phyloP scores from a whole-genome alignment of 2,797 vertebrate species.

The Lophius americanus region DNA sequence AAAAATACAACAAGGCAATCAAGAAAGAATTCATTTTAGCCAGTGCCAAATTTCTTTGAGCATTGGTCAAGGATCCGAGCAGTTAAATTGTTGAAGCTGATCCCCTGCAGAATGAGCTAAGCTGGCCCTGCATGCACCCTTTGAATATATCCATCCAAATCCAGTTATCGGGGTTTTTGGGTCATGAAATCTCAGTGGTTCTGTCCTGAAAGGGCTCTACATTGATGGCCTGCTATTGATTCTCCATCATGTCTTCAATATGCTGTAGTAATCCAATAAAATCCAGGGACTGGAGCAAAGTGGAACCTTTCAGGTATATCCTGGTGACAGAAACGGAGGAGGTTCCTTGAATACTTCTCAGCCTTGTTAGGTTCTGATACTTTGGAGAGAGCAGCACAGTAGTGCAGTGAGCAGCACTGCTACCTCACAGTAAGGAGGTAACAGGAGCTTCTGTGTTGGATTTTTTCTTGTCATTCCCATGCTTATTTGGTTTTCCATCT shows the following conservation, averaged over 20 bases:
- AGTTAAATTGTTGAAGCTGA: conserved; percentile 47
- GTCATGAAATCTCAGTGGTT: conserved; percentile 52
- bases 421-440: no score
- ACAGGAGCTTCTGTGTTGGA: no score
- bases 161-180: conserved; percentile 55
- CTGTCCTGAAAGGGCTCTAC: conserved; percentile 29
- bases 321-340: conserved; percentile 16
- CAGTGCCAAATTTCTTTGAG: conserved; percentile 25
- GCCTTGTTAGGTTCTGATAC: neutral
- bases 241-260: conserved; percentile 66
- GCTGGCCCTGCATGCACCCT: conserved; percentile 48
- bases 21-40: neutral
- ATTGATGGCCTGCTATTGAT: conserved; percentile 66
- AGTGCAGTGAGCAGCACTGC: no score
- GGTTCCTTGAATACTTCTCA: conserved; percentile 17
- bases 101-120: conserved; percentile 51
- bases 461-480: no score
- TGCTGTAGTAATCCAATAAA: conserved; percentile 70
- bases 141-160: conserved; percentile 59
- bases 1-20: neutral
- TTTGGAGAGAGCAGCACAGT: no score
- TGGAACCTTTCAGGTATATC: conserved; percentile 38
- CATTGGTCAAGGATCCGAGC: conserved; percentile 24
- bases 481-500: no score
- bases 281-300: conserved; percentile 55